Percentiles rank a stretch among this genome's conserved stretches.
Evolutionary conservation across 2,797 vertebrate species (phyloP).

Genomic region (Leptatherina wallacei): DNA sequence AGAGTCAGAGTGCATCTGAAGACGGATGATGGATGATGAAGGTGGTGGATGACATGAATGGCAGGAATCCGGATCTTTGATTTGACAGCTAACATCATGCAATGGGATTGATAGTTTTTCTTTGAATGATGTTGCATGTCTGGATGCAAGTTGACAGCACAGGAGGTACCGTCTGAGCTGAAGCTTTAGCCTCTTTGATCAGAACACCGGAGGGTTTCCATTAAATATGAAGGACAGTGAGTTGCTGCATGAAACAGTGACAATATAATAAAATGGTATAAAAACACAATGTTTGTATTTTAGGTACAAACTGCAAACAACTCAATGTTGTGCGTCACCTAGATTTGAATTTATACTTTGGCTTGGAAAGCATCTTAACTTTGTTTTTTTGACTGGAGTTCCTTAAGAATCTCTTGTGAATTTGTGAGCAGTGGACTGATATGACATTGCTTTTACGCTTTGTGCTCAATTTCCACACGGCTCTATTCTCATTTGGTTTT

Average conservation of each 20-base stretch:
- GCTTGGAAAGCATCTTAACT: background rate
- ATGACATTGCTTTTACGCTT: no score
- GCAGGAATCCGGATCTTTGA: constrained; percentile 25
- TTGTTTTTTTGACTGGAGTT: background rate
- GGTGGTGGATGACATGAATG: constrained; percentile 12
- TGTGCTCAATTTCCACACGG: no score
- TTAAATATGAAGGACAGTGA: no score
- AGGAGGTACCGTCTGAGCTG: constrained; percentile 1
- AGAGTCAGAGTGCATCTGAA: constrained; percentile 1
- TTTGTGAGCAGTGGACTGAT: background rate
- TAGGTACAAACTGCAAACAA: background rate
- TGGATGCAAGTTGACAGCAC: constrained; percentile 20
- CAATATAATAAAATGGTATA: background rate
- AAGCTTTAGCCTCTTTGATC: background rate
- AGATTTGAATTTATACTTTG: background rate
- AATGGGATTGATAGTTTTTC: constrained; percentile 4
- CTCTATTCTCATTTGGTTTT: no score
- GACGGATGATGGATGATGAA: constrained; percentile 3
- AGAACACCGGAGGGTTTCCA: no score
- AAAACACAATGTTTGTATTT: background rate
- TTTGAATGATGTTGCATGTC: constrained; percentile 8
- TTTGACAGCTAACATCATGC: constrained; percentile 30
- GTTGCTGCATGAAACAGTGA: background rate
- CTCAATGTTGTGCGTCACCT: background rate
- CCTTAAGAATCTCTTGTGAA: background rate